Evolutionary conservation across 2,797 vertebrate genomes (phyloP), one percentile per base, ranked within the genome.

Genomic region (Silurus lanzhouensis): DNA sequence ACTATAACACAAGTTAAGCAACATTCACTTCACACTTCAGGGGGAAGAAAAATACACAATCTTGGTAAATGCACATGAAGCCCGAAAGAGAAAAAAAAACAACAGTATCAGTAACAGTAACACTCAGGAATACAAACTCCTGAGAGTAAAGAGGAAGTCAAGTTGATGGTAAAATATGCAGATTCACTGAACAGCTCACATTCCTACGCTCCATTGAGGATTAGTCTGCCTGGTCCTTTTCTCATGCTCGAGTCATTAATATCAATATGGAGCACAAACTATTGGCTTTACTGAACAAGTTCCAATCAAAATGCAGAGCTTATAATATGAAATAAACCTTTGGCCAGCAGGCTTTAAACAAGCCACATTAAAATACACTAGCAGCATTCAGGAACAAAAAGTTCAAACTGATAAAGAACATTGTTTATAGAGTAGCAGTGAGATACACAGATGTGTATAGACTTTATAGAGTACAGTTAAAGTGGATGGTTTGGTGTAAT

Each of bases 111-210:
- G 52, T n/a, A 76, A 27, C 55, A 31, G 17, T 60, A 58, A 31
- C 55, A 58, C 2, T 3, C 52, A 19, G 7, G 17, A 76, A 92
- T 92, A 91, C 89, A 91, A 94, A 93, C 91, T 91, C 87, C 91
- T 91, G 64, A 88, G 91, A 95, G 93, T 91, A 94, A 93, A 94
- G 91, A 82, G 83, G 89, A 89, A 89, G 92, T 90, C 75, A 93
- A 94, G 94, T 93, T 92, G 93, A 91, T 93, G 88, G 89, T 89
- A 89, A 91, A 82, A 87, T 93, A 93, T 94, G 91, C 87, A 92
- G 89, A 94, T 82, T 80, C 90, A 90, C 90, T 90, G 90, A 91
- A 91, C 91, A 88, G 89, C 85, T 52, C 92, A 88, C 71, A 90
- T 76, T 82, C 90, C 93, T 90, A 91, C 12, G 20, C 89, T 92